Evolutionary conservation across 2,888 invertebrate species (phyloP), one percentile per base, ranked within the genome.

Genomic region (Yponomeuta plumbellus): DNA sequence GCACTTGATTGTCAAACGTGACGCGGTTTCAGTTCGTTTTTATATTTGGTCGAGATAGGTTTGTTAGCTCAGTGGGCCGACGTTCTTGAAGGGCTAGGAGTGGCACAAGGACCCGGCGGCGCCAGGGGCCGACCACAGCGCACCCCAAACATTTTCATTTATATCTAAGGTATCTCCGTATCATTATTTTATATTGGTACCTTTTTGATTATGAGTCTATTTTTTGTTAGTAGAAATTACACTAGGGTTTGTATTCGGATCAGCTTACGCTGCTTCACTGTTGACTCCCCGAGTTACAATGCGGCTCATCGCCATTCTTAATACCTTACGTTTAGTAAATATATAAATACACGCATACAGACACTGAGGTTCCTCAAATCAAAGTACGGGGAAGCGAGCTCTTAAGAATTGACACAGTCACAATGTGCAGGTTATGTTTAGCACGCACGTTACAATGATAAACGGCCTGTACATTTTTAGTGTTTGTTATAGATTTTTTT

Each of bases 391-490:
- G 75, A 84, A 87, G 84, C 85, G 78, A 84, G 85, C 86, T 84
- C 85, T 76, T 76, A 75, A 76, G 81, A 87, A 88, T 88, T 88
- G 89, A 89, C 89, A 63, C 52, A 66, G 72, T 84, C 84, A 85
- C 85, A 73, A 74, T 69, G 13, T 52, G 69, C 74, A 70, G 81
- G 83, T 82, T 80, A 77, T 73, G 71, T 68, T 65, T 34, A 68
- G 64, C 61, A 66, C 58, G 64, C 59, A 65, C 80, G 79, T 52
- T 80, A 92, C 91, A 91, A 88, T 92, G 85, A 93, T 92, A 85
- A 92, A 92, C 93, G 93, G 93, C 92, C 93, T 93, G 93, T 93
- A 94, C 93, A 93, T 92, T 93, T 86, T 92, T 92, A 86, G 93
- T 92, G 92, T 92, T 92, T 93, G 93, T 92, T 84, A 85, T 86